Base-by-base conservation (phyloP, 2,797 vertebrate species). In the Rhinogobio ventralis region DNA sequence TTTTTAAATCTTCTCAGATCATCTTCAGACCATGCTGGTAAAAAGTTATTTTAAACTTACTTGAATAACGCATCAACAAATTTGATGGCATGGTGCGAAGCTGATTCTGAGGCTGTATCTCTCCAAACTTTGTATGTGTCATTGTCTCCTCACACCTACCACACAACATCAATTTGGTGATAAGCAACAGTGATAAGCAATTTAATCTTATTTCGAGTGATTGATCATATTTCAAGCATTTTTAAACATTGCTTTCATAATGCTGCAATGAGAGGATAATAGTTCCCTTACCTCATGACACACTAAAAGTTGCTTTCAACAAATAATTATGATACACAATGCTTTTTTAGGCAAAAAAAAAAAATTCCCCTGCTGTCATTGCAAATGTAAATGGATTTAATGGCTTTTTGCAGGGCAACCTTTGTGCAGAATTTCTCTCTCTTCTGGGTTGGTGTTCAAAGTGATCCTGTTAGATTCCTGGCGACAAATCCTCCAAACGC, bases 371-470 rank as follows among this genome's bases (percentile, higher is more conserved):
- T 84, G 7, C 14, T 23, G 17, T 28, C 68, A 9, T 57, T 28
- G 15, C 25, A 3, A 49, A 71, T 55, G 28, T 20, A 30, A 62
- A 36, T 30, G 3, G 1, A 23, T 60, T 45, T 46, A 67, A 5
- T 30, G 62, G n/a, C 13, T 6, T 19, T 57, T 85, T 81, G 20
- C 68, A 87, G 86, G 53, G 83, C 83, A 74, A 85, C 66, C 15
- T 74, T 82, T 79, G 67, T 82, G 28, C 74, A 79, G 57, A 73
- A 6, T 39, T 17, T 60, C 23, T 23, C 46, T 39, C 0, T 23
- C 6, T 79, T 79, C 46, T 87, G 74, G 79, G 83, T 81, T n/a
- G 82, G 72, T 0, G 71, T 87, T 57, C 1, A 69, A 74, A 82
- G 79, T 46, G 14, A 30, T 11, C 33, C 14, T 64, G 7, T 85